Base-by-base conservation (phyloP, 2,113 vertebrate genomes). In the Eubucco bourcierii region DNA sequence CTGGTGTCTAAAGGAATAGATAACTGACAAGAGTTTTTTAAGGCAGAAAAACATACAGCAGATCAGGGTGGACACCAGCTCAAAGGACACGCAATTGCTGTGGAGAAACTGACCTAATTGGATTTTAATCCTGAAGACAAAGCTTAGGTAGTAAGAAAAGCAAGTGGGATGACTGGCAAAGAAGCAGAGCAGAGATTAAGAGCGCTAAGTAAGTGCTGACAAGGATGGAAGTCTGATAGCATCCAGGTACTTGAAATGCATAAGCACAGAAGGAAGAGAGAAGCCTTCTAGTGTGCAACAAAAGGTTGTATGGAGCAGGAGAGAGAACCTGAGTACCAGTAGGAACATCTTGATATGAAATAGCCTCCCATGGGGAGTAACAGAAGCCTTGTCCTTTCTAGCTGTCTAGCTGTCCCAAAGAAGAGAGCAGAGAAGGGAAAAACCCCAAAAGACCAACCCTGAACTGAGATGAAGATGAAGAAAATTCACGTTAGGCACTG, bases 261-360 rank as follows among this genome's bases (percentile, higher is more conserved):
- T 19, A 10, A 65, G 24, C 23, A 28, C 23, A 28, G 0, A 1
- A 41, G 65, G 46, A 5, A 72, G 25, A 56, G 55, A 88, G 46
- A n/a, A 86, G 47, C 31, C 8, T 78, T 67, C 58, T 11, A 73
- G 56, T 1, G 12, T 0, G 68, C 19, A 46, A 76, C 37, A 61
- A 88, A 84, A 94, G 56, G 31, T 11, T 7, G 37, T 4, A 28
- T 9, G 60, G 13, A 55, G 78, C 15, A 55, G 65, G 56, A 66
- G 20, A 66, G 31, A 44, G 37, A 27, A 60, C 58, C 1, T 17
- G 8, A 65, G 27, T 23, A 86, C 56, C 88, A 37, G 68, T 0
- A 65, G 94, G 84, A 93, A 90, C 24, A 90, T 84, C 87, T 64
- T 28, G 83, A 19, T 9, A 16, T 4, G 70, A 79, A 84, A 64